phyloP scores from a whole-genome alignment of 2,888 invertebrate species.

The Bellardia bayeri region DNA sequence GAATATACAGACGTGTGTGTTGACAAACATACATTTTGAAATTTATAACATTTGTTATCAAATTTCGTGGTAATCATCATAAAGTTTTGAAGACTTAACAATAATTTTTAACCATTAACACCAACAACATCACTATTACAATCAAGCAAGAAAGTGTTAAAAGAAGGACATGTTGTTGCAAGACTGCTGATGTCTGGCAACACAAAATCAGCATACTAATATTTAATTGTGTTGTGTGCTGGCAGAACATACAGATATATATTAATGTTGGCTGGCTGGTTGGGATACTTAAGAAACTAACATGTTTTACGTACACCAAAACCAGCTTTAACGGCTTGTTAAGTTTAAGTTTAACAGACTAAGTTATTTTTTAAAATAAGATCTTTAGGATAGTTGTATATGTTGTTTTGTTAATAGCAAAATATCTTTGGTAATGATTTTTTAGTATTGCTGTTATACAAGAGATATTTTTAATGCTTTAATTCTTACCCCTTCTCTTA shows the following conservation, averaged over 20 bases:
- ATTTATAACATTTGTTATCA: constrained; percentile 74
- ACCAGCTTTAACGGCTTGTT: constrained; percentile 19
- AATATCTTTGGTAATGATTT: constrained; percentile 74
- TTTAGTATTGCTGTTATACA: constrained; percentile 71
- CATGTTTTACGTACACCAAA: constrained; percentile 17
- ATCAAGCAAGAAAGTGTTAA: constrained; percentile 65
- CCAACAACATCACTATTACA: constrained; percentile 57
- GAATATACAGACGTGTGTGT: neutral
- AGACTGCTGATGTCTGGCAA: constrained; percentile 50
- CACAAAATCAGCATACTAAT: constrained; percentile 57
- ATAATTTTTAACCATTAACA: constrained; percentile 72
- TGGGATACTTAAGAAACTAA: constrained; percentile 40
- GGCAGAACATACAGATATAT: constrained; percentile 23
- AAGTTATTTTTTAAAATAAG: too few species aligned
- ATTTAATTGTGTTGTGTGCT: constrained; percentile 54
- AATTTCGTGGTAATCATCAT: constrained; percentile 76
- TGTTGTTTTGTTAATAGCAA: constrained; percentile 62
- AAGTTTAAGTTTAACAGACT: neutral
- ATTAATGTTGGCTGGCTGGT: neutral
- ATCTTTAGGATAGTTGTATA: neutral
- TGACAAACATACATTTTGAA: constrained; percentile 65
- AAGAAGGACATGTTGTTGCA: constrained; percentile 66
- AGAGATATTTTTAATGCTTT: constrained; percentile 67
- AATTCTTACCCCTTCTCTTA: constrained; percentile 44
- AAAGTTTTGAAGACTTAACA: constrained; percentile 73